Evolutionary conservation across 92 coral and sea anemone species (phyloP), one percentile per base, ranked within the genome.

Genomic region (Porites evermanni): DNA sequence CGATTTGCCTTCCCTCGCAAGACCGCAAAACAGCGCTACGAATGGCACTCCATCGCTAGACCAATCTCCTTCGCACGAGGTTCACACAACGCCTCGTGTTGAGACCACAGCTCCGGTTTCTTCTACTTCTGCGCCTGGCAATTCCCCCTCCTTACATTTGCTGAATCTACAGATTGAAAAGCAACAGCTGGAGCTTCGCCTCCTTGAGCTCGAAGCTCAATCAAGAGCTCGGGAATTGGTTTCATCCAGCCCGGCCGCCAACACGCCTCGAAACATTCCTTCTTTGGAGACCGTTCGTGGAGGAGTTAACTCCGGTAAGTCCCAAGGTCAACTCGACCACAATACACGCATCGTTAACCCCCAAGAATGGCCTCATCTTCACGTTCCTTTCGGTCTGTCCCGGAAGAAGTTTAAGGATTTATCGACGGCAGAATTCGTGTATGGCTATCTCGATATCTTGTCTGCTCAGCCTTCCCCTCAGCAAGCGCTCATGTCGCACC

Each of bases 291-390:
- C 60, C 6, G 77, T 16, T 2, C 61, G 60, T 14, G 7, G 59
- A 24, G 26, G 26, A 2, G 4, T 14, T 19, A 71, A 73, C 19
- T 14, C 29, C 58, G 26, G 77, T 19, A 81, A 81, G 77, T 69
- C 85, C 8, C 54, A 81, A 81, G 56, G 78, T 70, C 78, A 81
- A 24, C 76, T 81, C 19, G 78, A 81, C 67, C 75, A 81, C 67
- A 81, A 81, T 52, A 81, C 81, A 10, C 52, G 68, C 47, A 77
- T 77, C 58, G 80, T 77, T 7, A 66, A 26, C 80, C 80, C 80
- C 8, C 81, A 77, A 56, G 81, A 77, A 77, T 56, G 68, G 81
- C 68, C 81, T 2, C 85, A 81, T 67, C 20, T 81, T 12, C 81
- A 77, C 26, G 67, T 77, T 21, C 81, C 81, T 23, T 77, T 77